Base-by-base conservation (phyloP, 2,888 invertebrate genomes). In the Archips xylosteana region DNA sequence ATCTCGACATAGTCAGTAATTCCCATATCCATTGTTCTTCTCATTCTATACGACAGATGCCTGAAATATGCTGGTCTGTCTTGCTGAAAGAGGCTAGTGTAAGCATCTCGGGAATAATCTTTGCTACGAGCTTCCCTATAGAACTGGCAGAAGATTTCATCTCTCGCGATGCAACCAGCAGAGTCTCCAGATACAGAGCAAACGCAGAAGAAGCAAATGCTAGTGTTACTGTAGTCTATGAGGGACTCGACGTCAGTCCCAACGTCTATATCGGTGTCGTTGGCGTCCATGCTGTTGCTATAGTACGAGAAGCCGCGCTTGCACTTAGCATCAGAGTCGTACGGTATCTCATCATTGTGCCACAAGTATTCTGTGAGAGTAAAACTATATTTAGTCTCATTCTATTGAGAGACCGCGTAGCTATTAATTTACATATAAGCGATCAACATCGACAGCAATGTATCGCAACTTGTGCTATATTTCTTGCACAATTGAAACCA, bases 261-360 rank as follows among this genome's bases (percentile, higher is more conserved):
- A 1, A 86, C 75, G 51, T 89, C 88, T 2, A 92, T 85, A 70
- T 87, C 86, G 0, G 90, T 90, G 39, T 87, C 81, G 42, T 88
- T 89, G 0, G 90, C 88, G 0, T 75, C 82, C 0, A 81, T 9
- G 61, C 85, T 85, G 81, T 91, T 92, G 70, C 85, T 89, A 83
- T 94, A 94, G 83, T 89, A 94, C 1, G 91, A 88, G 9, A 79
- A 80, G 0, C 88, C 88, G 15, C 93, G 84, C 36, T 71, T 80
- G 77, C 93, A 94, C 34, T 80, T 84, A 0, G 90, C 87, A 2
- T 80, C 81, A 0, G 86, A 49, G 0, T 83, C 79, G 81, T 91
- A 91, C 0, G 93, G 92, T 10, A 94, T 91, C 77, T 94, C 93
- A 76, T 90, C 92, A 79, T 89, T 85, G 82, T 92, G 92, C 92